These are phyloP conservation scores for Chrysolina haemoptera DNA, from an alignment of 2,888 invertebrate genomes.

Conservation along the genomic window DNA sequence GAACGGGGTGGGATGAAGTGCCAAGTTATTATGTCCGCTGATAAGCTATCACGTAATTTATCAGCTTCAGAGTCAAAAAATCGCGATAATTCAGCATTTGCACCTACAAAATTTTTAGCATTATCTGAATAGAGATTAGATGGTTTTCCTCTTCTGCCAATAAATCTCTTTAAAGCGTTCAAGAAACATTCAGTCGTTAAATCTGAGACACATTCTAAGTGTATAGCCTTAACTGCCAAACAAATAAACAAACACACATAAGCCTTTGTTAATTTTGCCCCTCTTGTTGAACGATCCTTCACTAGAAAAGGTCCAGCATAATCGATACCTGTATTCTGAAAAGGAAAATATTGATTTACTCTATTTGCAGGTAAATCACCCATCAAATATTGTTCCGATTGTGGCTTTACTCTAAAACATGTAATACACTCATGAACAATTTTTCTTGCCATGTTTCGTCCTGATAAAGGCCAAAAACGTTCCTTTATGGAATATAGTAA, in stretches of 20 bases:
- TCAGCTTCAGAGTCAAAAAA: constrained; percentile 2
- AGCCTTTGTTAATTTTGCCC: constrained; percentile 33
- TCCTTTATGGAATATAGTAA: background rate
- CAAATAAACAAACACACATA: constrained; percentile 47
- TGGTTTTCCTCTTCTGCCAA: background rate
- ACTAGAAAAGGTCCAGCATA: constrained; percentile 1
- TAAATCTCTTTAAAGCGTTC: background rate
- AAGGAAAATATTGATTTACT: constrained; percentile 30
- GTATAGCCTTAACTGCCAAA: no score
- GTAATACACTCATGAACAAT: constrained; percentile 20
- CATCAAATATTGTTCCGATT: constrained; percentile 10
- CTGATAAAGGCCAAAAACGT: constrained; percentile 24
- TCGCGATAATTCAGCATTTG: background rate
- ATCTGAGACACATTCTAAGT: constrained; percentile 52
- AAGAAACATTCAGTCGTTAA: constrained; percentile 50
- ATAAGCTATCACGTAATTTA: background rate
- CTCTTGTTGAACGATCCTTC: constrained; percentile 26
- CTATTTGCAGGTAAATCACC: constrained; percentile 17
- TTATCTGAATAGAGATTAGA: background rate
- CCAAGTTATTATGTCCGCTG: constrained; percentile 2
- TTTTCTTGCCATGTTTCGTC: constrained; percentile 3
- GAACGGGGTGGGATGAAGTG: constrained; percentile 10
- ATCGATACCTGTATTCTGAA: constrained; percentile 42
- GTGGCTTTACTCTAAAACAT: constrained; percentile 21
- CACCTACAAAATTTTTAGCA: background rate